Evolutionary conservation across 92 coral and sea anemone species (phyloP).

Genomic region (Phenganax stokvisi): DNA sequence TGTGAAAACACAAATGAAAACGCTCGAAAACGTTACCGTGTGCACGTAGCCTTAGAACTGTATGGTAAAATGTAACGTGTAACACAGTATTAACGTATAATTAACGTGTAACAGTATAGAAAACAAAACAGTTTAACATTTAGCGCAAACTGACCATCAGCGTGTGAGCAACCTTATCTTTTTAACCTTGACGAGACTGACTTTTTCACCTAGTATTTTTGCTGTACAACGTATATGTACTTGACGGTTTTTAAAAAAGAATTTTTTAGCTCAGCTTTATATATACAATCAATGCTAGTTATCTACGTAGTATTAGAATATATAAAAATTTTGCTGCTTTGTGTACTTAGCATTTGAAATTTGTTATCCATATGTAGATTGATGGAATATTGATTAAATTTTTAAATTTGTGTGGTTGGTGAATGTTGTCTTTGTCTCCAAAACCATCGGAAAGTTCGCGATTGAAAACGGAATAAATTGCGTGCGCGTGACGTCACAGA

Average conservation of each 20-base stretch:
- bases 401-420: neutral
- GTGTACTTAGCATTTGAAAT: neutral
- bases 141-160: neutral
- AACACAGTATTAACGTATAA: no score
- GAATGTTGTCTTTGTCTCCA: neutral
- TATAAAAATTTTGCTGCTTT: slow-evolving; percentile 1
- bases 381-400: neutral
- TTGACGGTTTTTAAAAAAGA: neutral
- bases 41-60: no score
- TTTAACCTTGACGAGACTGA: slow-evolving; percentile 6
- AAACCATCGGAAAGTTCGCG: neutral
- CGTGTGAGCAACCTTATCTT: no score
- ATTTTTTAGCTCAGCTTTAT: neutral
- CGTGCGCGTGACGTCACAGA: neutral
- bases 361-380: neutral
- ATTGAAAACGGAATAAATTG: neutral
- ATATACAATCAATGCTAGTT: neutral
- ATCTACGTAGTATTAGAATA: neutral
- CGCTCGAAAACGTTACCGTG: no score
- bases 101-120: neutral
- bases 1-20: no score
- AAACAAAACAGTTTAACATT: neutral
- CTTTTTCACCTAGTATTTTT: neutral
- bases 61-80: no score
- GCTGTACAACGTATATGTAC: neutral